Base-by-base conservation (phyloP, 2,888 invertebrate genomes). In the Reticulitermes lucifugus region DNA sequence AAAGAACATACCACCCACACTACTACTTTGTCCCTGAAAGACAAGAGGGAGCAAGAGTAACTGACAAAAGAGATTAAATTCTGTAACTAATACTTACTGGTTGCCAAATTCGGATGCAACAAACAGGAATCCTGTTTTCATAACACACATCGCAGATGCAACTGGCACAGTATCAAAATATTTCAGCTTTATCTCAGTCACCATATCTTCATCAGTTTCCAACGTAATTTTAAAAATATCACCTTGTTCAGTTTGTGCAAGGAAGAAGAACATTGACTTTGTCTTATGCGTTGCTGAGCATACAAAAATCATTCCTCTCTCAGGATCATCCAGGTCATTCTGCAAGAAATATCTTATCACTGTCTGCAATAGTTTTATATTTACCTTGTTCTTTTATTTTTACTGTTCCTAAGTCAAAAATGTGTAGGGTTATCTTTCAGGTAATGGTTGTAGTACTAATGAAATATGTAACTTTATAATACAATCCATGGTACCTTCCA, bases 111-210 rank as follows among this genome's bases (percentile, higher is more conserved):
- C 99, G 51, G 98, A 96, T 1, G 99, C 99, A 18, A 99, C 97
- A 92, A 99, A 99, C 29, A 99, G 92, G 90, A 99, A 99, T 3
- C 99, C 99, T 85, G 99, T 99, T 91, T 99, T 99, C 86, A 99
- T 92, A 51, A 99, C 99, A 92, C 99, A 99, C 97, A 99, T 97
- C 0, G 98, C 95, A 29, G 97, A 94, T 0, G 99, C 98, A 5
- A 99, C 98, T 12, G 99, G 99, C 5, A 99, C 98, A 0, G 99
- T 99, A 90, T 99, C 99, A 91, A 99, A 99, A 91, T 99, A 99
- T 90, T 99, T 99, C 21, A 99, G 92, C 89, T 98, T 98, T 87
- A 99, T 99, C 92, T 99, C 99, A 0, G 98, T 99, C 12, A 98
- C 99, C 93, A 99, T 97, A 89, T 99, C 99, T 88, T 98, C 98